Conservation (phyloP, 2,113 vertebrate genomes). For the Amazona guildingii region DNA sequence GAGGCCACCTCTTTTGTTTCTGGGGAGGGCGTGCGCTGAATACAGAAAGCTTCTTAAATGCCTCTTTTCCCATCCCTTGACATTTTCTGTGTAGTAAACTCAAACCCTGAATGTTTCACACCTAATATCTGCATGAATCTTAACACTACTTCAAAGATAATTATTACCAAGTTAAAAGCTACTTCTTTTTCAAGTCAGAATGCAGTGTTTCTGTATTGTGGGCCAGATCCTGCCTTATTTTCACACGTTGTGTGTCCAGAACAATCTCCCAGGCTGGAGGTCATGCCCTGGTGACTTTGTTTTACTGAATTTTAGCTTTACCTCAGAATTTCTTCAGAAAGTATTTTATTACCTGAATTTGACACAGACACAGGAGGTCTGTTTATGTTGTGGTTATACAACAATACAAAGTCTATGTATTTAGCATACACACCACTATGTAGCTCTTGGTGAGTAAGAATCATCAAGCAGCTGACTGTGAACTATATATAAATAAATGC, state of each 20-base stretch:
- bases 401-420: neutral
- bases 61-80: neutral
- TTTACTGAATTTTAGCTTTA: neutral
- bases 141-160: neutral
- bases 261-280: neutral
- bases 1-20: neutral
- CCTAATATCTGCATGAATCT: neutral
- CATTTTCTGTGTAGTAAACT: neutral
- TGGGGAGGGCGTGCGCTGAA: neutral
- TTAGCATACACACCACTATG: neutral
- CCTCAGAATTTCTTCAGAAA: neutral
- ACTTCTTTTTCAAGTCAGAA: neutral
- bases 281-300: neutral
- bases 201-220: neutral
- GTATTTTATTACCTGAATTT: neutral
- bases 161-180: neutral
- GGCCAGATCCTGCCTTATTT: neutral
- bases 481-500: conserved; percentile 15
- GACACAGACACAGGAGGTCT: neutral
- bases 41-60: neutral
- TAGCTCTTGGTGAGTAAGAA: neutral
- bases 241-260: neutral
- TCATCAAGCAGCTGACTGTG: neutral
- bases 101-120: neutral
- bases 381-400: neutral